Conservation (phyloP, 2,113 vertebrate genomes). For the Furnarius figulus region DNA sequence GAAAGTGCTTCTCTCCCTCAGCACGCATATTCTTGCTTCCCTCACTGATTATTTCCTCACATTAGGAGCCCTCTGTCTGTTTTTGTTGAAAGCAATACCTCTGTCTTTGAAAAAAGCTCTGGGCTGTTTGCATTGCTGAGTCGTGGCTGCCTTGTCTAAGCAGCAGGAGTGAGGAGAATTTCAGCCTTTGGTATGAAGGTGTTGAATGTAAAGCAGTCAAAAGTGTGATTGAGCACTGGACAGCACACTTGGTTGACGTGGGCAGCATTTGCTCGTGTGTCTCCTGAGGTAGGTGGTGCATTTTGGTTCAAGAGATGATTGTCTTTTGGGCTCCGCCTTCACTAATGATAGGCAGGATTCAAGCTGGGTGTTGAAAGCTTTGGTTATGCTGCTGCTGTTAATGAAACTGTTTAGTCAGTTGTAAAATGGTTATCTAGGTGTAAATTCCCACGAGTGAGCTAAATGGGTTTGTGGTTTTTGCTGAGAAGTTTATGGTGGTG, state of each 20-base stretch:
- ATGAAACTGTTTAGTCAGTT: background rate
- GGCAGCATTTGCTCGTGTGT: background rate
- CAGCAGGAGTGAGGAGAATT: background rate
- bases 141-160: background rate
- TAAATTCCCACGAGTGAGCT: background rate
- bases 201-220: background rate
- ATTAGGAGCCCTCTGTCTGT: background rate
- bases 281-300: background rate
- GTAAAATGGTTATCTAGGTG: slow-evolving; percentile 16
- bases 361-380: slow-evolving; percentile 15
- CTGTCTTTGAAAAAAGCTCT: background rate
- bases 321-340: background rate
- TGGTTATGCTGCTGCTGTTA: background rate
- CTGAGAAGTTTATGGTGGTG: background rate
- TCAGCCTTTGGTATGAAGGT: background rate
- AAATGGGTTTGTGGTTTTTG: background rate
- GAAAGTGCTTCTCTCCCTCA: background rate
- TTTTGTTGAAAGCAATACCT: background rate
- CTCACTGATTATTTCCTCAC: background rate
- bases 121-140: background rate
- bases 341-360: background rate
- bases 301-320: background rate
- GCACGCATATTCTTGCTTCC: background rate
- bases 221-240: background rate
- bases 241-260: background rate